A percentile compares a stretch with the other conserved stretches of the same genome.
phyloP scores from a whole-genome alignment of 2,888 invertebrate genomes.

The Brachynemurus nebulosus region DNA sequence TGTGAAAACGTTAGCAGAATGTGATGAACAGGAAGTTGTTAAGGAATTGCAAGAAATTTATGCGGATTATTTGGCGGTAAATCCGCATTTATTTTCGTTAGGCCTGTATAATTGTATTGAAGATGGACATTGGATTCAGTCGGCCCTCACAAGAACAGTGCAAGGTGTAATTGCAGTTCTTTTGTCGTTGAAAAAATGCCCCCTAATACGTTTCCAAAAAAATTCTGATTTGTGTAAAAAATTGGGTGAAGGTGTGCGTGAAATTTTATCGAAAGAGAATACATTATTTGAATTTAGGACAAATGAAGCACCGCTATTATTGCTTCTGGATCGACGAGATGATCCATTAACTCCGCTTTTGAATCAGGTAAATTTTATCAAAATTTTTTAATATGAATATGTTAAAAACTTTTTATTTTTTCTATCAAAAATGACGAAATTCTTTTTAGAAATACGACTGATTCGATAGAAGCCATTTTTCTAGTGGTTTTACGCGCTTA shows the following conservation, averaged over 20 bases:
- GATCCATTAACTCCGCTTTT: conserved; percentile 94
- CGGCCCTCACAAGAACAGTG: conserved; percentile 60
- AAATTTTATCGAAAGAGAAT: conserved; percentile 77
- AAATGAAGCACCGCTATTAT: conserved; percentile 58
- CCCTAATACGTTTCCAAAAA: conserved; percentile 76
- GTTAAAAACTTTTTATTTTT: too few species aligned
- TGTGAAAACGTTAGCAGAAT: conserved; percentile 90
- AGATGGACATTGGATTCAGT: conserved; percentile 62
- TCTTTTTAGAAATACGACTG: too few species aligned
- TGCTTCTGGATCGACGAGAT: conserved; percentile 85
- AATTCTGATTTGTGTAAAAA: conserved; percentile 74
- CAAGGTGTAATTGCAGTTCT: conserved; percentile 77
- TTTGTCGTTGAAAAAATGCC: conserved; percentile 81
- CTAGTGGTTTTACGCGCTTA: too few species aligned
- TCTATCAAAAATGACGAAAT: too few species aligned
- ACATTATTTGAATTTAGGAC: conserved; percentile 77
- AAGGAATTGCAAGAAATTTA: conserved; percentile 94
- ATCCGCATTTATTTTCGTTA: conserved; percentile 80
- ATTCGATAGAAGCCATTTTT: too few species aligned
- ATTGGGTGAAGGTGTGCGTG: conserved; percentile 73
- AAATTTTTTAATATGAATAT: too few species aligned
- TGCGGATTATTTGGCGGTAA: conserved; percentile 88
- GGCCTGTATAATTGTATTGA: conserved; percentile 56
- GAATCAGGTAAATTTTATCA: conserved; percentile 48
- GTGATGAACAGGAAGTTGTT: conserved; percentile 96